Evolutionary conservation across 2,797 vertebrate species (phyloP), one percentile per base, ranked within the genome.

Genomic region (Chrysocyon brachyurus): DNA sequence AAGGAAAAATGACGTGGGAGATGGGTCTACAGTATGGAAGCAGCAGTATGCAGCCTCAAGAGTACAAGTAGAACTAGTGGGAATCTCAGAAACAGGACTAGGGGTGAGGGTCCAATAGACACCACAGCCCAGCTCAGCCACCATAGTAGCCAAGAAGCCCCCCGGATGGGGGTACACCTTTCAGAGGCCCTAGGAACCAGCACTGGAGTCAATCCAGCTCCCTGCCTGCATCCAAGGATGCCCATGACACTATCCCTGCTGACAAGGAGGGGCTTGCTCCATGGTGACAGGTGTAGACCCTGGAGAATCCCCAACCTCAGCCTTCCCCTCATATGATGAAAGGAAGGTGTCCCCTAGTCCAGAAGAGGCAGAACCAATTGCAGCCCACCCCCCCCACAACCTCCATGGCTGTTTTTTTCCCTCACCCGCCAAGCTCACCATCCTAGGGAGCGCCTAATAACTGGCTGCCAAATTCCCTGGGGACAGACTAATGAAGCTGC

Each of bases 401-500:
- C 57, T 72, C 54, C 40, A 82, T 19, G 26, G 31, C 52, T 83
- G n/a, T 72, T 94, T 90, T 73, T 56, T 81, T 90, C 70, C 21
- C 19, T 93, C 16, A 6, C 31, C 91, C 5, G 0, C 79, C 89
- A 40, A 85, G 89, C 52, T 95, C 54, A 5, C 77, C 49, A 36
- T 54, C 28, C 26, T 73, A 36, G 40, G 46, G 70, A 83, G 59
- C 21, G 15, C 68, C 97, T 97, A 85, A 97, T 96, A 66, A 88
- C 91, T 21, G 70, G 92, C 75, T 96, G 97, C 75, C 97, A 91
- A 66, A 56, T 86, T 73, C 91, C 93, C 96, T 73, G 83, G 85
- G 86, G 84, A 96, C 94, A 97, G 81, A 73, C 94, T 96, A 95
- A 95, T 96, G 89, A 90, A 64, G 75, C 94, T 57, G 61, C 75